A percentile compares a stretch with the other conserved stretches of the same genome.
Evolutionary conservation across 1,140 invertebrate species (phyloP).

Genomic region (Diachasma alloeum): DNA sequence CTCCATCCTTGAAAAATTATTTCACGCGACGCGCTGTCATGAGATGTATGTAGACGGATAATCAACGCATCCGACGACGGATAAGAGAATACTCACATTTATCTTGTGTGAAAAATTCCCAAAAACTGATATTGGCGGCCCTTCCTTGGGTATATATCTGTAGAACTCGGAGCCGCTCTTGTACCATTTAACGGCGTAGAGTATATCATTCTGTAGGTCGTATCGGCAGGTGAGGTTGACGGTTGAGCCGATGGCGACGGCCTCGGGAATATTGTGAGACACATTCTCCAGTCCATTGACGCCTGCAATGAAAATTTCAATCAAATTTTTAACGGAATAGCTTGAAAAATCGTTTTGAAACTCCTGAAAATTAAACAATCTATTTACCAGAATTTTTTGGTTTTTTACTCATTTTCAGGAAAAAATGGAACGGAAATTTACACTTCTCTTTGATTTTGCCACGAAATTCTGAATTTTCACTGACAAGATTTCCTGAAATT

Average conservation of each 20-base stretch:
- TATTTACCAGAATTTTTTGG: too few species aligned
- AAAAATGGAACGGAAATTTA: too few species aligned
- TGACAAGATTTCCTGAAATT: too few species aligned
- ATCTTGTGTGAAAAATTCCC: conserved; percentile 69
- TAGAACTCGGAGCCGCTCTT: conserved; percentile 81
- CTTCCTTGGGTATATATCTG: conserved; percentile 77
- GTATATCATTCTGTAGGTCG: conserved; percentile 64
- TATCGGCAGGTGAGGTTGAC: conserved; percentile 64
- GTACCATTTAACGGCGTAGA: conserved; percentile 88
- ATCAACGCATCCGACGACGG: too few species aligned
- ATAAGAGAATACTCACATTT: conserved; percentile 71
- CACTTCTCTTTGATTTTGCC: too few species aligned
- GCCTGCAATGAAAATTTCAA: conserved; percentile 43
- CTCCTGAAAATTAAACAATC: too few species aligned
- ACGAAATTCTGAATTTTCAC: too few species aligned
- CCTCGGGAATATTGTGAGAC: conserved; percentile 60
- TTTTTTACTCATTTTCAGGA: too few species aligned
- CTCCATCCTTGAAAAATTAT: too few species aligned
- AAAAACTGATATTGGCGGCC: conserved; percentile 75
- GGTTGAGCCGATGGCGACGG: conserved; percentile 61
- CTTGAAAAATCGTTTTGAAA: too few species aligned
- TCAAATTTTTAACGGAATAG: not conserved
- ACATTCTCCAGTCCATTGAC: conserved; percentile 58
- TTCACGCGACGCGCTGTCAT: too few species aligned
- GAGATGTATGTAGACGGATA: too few species aligned